phyloP scores from a whole-genome alignment of 2,113 vertebrate species.

The Takifugu flavidus region DNA sequence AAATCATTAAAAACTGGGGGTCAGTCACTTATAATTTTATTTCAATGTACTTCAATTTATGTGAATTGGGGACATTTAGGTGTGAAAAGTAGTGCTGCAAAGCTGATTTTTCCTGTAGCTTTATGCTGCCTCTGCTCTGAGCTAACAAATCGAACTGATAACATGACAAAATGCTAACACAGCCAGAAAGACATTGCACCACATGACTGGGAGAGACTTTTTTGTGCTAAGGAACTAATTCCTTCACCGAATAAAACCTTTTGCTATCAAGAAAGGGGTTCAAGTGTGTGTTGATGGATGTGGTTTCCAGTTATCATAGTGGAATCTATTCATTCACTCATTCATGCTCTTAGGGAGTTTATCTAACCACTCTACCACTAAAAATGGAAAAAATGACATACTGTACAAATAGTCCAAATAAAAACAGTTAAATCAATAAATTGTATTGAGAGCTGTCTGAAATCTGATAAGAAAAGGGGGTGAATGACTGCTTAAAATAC shows the following conservation, averaged over 20 bases:
- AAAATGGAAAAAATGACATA: constrained; percentile 61
- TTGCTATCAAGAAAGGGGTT: background rate
- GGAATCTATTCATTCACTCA: constrained; percentile 58
- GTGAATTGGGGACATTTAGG: background rate
- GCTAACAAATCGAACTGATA: background rate
- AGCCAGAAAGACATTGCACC: background rate
- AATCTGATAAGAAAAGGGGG: constrained; percentile 4
- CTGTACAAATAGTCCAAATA: background rate
- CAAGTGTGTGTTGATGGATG: constrained; percentile 23
- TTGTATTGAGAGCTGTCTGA: background rate
- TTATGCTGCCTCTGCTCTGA: background rate
- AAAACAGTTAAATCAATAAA: too few relatives aligned
- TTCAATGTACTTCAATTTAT: too few relatives aligned
- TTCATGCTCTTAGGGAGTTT: constrained; percentile 52
- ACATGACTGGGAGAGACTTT: background rate
- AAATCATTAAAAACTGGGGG: too few relatives aligned
- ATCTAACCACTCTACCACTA: constrained; percentile 62
- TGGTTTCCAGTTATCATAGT: constrained; percentile 20
- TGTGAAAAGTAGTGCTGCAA: background rate
- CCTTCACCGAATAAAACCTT: constrained; percentile 2
- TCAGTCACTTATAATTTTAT: too few relatives aligned
- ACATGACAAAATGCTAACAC: background rate
- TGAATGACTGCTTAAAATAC: background rate
- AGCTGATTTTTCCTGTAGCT: background rate
- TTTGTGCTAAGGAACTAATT: background rate